Evolutionary conservation across 2,888 invertebrate species (phyloP).

Genomic region (Noctua fimbriata): DNA sequence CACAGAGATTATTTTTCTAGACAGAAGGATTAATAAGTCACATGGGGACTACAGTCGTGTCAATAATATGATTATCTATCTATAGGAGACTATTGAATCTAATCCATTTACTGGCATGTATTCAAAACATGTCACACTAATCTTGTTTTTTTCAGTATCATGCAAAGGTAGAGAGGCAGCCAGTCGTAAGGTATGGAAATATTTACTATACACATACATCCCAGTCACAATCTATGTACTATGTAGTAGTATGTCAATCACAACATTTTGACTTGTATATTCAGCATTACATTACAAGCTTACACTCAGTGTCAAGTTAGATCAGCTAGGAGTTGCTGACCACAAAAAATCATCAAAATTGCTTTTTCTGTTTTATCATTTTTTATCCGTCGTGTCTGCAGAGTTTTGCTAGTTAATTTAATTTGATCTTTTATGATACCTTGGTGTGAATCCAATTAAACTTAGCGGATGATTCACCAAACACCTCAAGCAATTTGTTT

Average conservation of each 20-base stretch:
- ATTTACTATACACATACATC: background rate
- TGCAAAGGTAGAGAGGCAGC: background rate
- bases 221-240: background rate
- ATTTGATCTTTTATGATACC: background rate
- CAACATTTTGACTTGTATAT: background rate
- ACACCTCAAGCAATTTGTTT: background rate
- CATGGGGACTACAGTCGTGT: conserved; percentile 30
- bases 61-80: conserved; percentile 46
- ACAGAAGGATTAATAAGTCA: conserved; percentile 46
- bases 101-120: conserved; percentile 38
- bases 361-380: background rate
- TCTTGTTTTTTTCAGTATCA: conserved; percentile 18
- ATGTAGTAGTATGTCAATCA: background rate
- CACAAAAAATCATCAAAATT: background rate
- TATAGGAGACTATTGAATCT: background rate
- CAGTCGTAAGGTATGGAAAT: background rate
- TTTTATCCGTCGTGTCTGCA: background rate
- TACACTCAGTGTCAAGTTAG: background rate
- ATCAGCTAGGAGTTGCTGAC: background rate
- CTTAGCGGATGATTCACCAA: background rate
- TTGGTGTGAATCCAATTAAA: background rate
- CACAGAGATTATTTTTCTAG: conserved; percentile 38
- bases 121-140: conserved; percentile 9
- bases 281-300: background rate
- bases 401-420: background rate